Conservation (phyloP, 2,888 invertebrate species). For the Listrodromus nycthemerus region DNA sequence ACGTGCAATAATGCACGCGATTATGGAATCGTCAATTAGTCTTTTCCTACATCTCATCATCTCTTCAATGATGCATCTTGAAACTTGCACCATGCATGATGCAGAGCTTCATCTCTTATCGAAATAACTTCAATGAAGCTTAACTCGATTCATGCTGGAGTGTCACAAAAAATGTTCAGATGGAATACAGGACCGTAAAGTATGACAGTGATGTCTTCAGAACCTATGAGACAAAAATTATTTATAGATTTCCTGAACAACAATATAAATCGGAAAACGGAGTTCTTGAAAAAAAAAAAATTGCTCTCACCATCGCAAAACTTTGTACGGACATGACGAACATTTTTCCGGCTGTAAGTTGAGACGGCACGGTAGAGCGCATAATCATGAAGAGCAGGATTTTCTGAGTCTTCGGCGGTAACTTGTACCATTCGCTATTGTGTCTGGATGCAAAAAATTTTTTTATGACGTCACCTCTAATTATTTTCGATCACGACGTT, state of each 20-base stretch:
- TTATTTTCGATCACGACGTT: neutral
- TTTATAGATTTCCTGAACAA: neutral
- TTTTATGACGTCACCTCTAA: neutral
- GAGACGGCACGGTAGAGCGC: neutral
- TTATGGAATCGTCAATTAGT: constrained; percentile 53
- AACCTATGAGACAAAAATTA: neutral
- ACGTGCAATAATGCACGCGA: constrained; percentile 31
- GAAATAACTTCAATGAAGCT: neutral
- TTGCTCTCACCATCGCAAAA: neutral
- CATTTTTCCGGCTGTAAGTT: neutral
- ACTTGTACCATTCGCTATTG: neutral
- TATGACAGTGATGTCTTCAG: neutral
- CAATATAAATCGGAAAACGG: neutral
- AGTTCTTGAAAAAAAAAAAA: neutral
- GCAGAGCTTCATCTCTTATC: too few relatives aligned
- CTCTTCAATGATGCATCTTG: constrained; percentile 3
- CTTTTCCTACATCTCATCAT: constrained; percentile 37
- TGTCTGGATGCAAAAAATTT: neutral
- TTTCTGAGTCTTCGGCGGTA: neutral
- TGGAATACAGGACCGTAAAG: neutral
- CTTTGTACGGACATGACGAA: neutral
- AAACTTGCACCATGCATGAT: neutral
- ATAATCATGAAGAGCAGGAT: neutral
- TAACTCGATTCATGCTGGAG: neutral
- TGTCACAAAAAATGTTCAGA: neutral